Base-by-base conservation (phyloP, 2,797 vertebrate species). In the Catostomus latipinnis region DNA sequence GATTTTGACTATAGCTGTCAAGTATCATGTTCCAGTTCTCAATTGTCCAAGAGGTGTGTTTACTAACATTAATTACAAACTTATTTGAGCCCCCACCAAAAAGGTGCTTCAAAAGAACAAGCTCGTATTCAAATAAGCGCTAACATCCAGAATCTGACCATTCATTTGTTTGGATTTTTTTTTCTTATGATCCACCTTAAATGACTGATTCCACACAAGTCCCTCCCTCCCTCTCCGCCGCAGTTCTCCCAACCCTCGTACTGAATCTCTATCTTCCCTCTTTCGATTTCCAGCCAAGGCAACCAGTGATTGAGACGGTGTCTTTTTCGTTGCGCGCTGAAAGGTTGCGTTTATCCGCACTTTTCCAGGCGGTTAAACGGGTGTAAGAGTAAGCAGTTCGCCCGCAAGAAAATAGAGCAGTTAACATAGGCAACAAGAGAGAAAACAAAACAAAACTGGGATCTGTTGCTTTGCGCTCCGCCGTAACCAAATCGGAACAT, bases 211-310 rank as follows among this genome's bases (percentile, higher is more conserved):
- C 34, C 34, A 34, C 81, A 8, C 66, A 75, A 68, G 78, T 80
- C 86, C 86, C 87, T 84, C 86, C 86, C 87, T 84, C 85, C 87
- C 82, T 86, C 82, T 71, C 52, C 72, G 62, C 68, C 45, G 61
- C 74, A 65, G 80, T 72, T 74, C 81, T 76, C 76, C 73, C 81
- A 49, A 60, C 67, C 73, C 71, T 53, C 81, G 45, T 13, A 52
- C 77, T 18, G 58, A 57, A 76, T 75, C 82, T 65, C 69, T 88
- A 89, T 83, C 83, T 66, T 83, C 78, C 76, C 83, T 83, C 83
- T 86, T 76, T 88, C 84, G 60, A 75, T 88, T 82, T 84, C 80
- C 87, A 81, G 78, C 82, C 89, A 84, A 88, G 85, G 84, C 84
- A 78, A 84, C 76, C 79, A 83, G 74, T 76, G 77, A 83, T 58